Evolutionary conservation across 2,888 invertebrate species (phyloP), one percentile per base, ranked within the genome.

Genomic region (Lithophane semibrunnea): DNA sequence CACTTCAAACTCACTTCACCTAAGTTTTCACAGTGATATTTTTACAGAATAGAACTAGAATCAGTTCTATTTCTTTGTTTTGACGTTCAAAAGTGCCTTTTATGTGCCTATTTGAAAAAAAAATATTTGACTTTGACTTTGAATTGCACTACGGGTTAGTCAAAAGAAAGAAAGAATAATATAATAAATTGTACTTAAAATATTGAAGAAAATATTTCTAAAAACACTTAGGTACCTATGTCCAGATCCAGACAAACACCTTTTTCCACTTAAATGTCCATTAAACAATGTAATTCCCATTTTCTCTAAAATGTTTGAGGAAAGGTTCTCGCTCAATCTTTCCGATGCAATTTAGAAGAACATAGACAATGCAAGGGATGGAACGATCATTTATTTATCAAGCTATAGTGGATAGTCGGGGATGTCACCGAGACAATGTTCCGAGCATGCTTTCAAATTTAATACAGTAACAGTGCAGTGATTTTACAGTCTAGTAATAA

Each of bases 301-400:
- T 78, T 83, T 71, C 37, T 44, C 7, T 71, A 58, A 77, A 65
- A 69, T 69, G 37, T 65, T 75, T 60, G 12, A 72, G 58, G 71
- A 64, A 73, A 77, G 60, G 68, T 68, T 77, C 65, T 76, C 56
- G 54, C 37, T 84, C 79, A 87, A 80, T 78, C 79, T 74, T 69
- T 85, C 72, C 72, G 69, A 77, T 77, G 71, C 77, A 82, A 83
- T 83, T 76, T 77, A 76, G n/a, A 70, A 63, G 70, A 64, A 77
- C 79, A 82, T 82, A 82, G 73, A 84, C 71, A 73, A 83, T 83
- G 75, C 75, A 71, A 79, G 69, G 73, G 73, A 73, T 63, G 68
- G 77, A 61, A 75, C 58, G 70, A 83, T 83, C 70, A 80, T 85
- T 85, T 85, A 84, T 89, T 85, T 89, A 87, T 88, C 83, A 79